Conservation (phyloP, 2,888 invertebrate species). For the Torymus aiolomorphi region DNA sequence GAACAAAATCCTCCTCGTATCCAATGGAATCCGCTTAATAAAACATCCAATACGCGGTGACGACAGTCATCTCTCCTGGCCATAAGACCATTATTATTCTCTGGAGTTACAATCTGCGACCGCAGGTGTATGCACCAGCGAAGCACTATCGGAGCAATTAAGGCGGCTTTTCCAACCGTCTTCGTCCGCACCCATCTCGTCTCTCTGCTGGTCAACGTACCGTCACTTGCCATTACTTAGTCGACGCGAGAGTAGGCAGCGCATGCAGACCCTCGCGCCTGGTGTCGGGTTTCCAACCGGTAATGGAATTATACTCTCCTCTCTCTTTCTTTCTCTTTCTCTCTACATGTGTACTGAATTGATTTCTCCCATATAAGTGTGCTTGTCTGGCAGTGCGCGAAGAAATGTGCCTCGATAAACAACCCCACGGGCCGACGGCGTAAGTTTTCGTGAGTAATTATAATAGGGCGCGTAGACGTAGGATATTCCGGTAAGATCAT, state of each 20-base stretch:
- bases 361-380: constrained; percentile 63
- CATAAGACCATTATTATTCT: not conserved
- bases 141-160: not conserved
- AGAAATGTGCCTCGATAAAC: constrained; percentile 33
- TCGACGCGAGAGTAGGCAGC: not conserved
- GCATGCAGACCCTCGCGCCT: constrained; percentile 36
- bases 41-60: too few relatives aligned
- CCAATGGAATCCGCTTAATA: too few relatives aligned
- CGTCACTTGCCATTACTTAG: constrained; percentile 40
- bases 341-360: constrained; percentile 56
- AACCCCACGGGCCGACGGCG: not conserved
- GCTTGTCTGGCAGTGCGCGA: constrained; percentile 50
- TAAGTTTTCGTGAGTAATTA: constrained; percentile 7
- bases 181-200: too few relatives aligned
- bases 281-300: constrained; percentile 72
- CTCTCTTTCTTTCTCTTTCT: constrained; percentile 1
- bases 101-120: not conserved
- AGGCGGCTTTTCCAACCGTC: too few relatives aligned
- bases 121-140: not conserved
- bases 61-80: too few relatives aligned
- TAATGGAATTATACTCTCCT: constrained; percentile 71
- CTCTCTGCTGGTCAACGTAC: constrained; percentile 13
- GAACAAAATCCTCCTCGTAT: too few relatives aligned
- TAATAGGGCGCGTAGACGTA: too few relatives aligned
- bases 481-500: too few relatives aligned